Evolutionary conservation across 2,888 invertebrate genomes (phyloP), one percentile per base, ranked within the genome.

Genomic region (Lasius fuliginosus): DNA sequence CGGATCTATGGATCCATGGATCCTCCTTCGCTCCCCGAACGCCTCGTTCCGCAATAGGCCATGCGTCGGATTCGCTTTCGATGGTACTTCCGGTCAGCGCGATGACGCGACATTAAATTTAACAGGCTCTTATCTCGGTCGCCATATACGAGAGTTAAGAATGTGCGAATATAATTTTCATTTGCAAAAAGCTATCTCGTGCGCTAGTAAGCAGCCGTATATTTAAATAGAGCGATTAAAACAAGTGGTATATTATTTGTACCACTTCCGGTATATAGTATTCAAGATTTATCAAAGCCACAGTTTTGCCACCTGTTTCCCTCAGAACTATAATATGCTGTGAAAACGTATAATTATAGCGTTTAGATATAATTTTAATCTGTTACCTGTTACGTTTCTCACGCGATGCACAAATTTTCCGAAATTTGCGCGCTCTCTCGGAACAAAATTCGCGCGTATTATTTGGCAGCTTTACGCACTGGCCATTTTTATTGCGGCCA

Each of bases 1-100:
- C 88, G 89, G 82, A 90, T 90, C 89, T 89, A 89, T 85, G 85
- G 84, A 90, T 90, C 90, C 90, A 87, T 90, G 90, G 90, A 90
- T 90, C 90, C 90, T 88, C 83, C 86, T 89, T 89, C 89, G 27
- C 60, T 56, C 36, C 73, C 79, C 58, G 84, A 77, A 82, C 33
- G 12, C 8, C 60, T 76, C 87, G 42, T 36, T 46, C 62, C 67
- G 56, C 62, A 23, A 40, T 62, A 46, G 77, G 30, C 56, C 74
- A n/a, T 33, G n/a, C 67, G 67, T 56, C 67, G 46, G 67, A 73
- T 73, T 75, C 58, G 67, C 64, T 84, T 82, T 73, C 84, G 84
- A 77, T 40, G 42, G n/a, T 18, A 53, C 56, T 83, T 83, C 83
- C 83, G 83, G 27, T 15, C n/a, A 9, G 53, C 36, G 49, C 36